These are phyloP conservation scores for Drosophila limbata DNA, from an alignment of 2,888 invertebrate genomes.

Conservation along the genomic window DNA sequence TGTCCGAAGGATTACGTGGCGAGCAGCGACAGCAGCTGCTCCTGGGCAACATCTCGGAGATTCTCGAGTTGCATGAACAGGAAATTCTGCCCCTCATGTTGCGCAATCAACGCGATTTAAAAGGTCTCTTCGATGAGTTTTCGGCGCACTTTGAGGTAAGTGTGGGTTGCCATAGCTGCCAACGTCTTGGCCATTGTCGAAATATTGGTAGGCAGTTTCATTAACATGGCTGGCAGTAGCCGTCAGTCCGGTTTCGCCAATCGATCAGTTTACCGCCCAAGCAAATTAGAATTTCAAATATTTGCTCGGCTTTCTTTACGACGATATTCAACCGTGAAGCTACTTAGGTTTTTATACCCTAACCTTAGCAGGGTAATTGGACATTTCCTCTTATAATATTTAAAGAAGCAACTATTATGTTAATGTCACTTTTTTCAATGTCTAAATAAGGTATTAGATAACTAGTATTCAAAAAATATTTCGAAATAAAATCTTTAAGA, in stretches of 20 bases:
- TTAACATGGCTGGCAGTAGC: conserved; percentile 43
- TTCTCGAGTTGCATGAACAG: conserved; percentile 92
- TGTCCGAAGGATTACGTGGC: conserved; percentile 80
- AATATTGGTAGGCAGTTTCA: conserved; percentile 8
- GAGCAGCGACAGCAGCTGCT: conserved; percentile 85
- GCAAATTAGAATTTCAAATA: conserved; percentile 57
- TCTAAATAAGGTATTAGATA: no score
- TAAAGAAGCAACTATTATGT: no score
- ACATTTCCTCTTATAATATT: no score
- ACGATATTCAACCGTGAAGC: conserved; percentile 14
- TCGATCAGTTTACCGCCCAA: conserved; percentile 53
- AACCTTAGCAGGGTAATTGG: not conserved
- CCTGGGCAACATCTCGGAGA: conserved; percentile 96
- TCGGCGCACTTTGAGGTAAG: conserved; percentile 83
- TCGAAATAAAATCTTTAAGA: no score
- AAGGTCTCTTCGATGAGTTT: conserved; percentile 83
- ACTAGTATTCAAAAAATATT: no score
- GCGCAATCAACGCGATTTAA: conserved; percentile 83
- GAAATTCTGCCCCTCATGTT: conserved; percentile 83
- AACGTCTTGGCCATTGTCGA: not conserved
- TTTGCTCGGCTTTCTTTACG: conserved; percentile 31
- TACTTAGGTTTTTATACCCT: conserved; percentile 9
- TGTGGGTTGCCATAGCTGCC: conserved; percentile 22
- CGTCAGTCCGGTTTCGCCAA: conserved; percentile 55
- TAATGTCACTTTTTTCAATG: no score